Evolutionary conservation across 2,888 invertebrate genomes (phyloP).

Genomic region (Thera obeliscata): DNA sequence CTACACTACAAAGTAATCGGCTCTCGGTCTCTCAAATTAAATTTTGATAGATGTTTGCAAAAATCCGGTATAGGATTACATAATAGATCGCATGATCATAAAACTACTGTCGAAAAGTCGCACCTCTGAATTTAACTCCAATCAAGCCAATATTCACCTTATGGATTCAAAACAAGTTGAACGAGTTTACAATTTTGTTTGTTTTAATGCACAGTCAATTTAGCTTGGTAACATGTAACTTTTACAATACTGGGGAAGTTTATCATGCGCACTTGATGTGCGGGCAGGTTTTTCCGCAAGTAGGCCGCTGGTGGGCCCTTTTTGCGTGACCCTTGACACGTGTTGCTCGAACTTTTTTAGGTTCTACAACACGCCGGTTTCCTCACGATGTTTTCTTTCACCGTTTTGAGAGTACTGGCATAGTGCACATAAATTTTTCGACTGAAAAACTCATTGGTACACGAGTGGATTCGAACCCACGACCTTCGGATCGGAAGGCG

Average conservation of each 20-base stretch:
- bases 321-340: no score
- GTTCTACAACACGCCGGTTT: no score
- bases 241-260: neutral
- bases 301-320: no score
- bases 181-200: slow-evolving; percentile 14
- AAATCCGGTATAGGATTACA: slow-evolving; percentile 11
- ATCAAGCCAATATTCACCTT: slow-evolving; percentile 10
- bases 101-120: slow-evolving; percentile 18
- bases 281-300: no score
- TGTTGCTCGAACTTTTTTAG: no score
- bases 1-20: slow-evolving; percentile 2
- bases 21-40: slow-evolving; percentile 4
- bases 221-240: slow-evolving; percentile 1
- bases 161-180: slow-evolving; percentile 21
- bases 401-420: no score
- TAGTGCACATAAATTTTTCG: no score
- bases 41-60: slow-evolving; percentile 24
- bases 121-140: slow-evolving; percentile 9
- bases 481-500: no score
- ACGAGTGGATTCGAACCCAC: no score
- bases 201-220: slow-evolving; percentile 18
- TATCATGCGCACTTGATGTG: no score
- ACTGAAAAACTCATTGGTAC: no score
- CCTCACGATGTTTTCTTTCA: no score
- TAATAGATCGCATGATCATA: slow-evolving; percentile 20